These are phyloP conservation scores for Borostomias antarcticus DNA, from an alignment of 2,797 vertebrate species.

Conservation along the genomic window DNA sequence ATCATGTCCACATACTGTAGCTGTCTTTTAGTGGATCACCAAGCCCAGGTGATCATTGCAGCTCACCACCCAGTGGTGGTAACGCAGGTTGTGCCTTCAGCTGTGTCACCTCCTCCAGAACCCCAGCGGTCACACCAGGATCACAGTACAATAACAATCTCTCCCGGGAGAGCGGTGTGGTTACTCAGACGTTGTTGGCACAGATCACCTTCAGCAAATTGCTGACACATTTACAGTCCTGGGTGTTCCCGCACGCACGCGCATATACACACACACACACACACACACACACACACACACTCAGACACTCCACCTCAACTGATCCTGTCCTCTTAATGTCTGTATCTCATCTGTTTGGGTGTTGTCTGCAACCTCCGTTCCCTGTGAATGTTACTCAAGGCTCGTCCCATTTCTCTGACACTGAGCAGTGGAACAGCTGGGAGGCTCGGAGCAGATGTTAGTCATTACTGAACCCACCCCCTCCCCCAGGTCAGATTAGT, in stretches of 20 bases:
- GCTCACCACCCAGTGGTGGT: too few species aligned
- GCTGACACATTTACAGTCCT: slow-evolving; percentile 4
- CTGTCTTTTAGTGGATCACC: neutral
- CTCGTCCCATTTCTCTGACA: slow-evolving; percentile 18
- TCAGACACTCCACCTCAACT: neutral
- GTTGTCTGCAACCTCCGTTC: slow-evolving; percentile 21
- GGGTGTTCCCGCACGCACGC: neutral
- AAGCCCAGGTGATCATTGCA: neutral
- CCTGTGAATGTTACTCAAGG: neutral
- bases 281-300: neutral
- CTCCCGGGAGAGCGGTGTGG: slow-evolving; percentile 25
- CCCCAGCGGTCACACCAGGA: slow-evolving; percentile 26
- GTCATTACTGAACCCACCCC: slow-evolving; percentile 41
- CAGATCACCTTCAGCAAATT: slow-evolving; percentile 26
- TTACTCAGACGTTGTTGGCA: slow-evolving; percentile 19
- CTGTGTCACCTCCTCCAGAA: neutral
- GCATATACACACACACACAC: neutral
- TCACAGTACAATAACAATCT: slow-evolving; percentile 35
- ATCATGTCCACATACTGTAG: too few species aligned
- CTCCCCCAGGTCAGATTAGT: slow-evolving; percentile 64
- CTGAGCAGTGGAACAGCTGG: slow-evolving; percentile 25
- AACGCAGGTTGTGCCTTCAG: too few species aligned
- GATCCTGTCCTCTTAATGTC: slow-evolving; percentile 16
- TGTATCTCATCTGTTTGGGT: slow-evolving; percentile 18
- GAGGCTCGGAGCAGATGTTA: slow-evolving; percentile 58